Evolutionary conservation across 2,113 vertebrate species (phyloP).

Genomic region (Myotis yumanensis): DNA sequence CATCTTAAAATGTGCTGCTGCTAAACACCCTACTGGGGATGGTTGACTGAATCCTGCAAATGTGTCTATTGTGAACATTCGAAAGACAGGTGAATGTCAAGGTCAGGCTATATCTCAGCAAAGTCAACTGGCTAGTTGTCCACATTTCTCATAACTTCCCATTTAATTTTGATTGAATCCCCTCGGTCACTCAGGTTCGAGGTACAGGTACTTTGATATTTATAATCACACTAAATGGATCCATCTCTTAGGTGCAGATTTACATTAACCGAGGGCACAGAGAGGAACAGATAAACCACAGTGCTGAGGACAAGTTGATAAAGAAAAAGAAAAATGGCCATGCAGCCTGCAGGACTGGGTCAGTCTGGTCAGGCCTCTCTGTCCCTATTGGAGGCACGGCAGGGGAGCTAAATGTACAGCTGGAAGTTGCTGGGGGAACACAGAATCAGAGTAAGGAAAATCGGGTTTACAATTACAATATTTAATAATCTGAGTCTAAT

Average conservation of each 20-base stretch:
- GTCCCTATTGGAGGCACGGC: background rate
- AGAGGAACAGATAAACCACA: background rate
- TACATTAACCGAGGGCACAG: background rate
- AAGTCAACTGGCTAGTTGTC: background rate
- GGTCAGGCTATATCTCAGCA: background rate
- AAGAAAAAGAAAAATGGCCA: background rate
- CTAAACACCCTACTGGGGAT: background rate
- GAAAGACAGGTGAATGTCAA: background rate
- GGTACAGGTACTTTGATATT: background rate
- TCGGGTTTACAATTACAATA: background rate
- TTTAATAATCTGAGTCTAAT: background rate
- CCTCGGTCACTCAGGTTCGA: background rate
- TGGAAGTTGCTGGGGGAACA: background rate
- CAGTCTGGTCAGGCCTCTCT: background rate
- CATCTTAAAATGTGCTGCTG: background rate
- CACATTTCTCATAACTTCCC: constrained; percentile 7
- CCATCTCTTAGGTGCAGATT: background rate
- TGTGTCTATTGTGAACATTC: background rate
- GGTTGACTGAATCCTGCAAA: background rate
- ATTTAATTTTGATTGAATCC: constrained; percentile 19
- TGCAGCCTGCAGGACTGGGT: background rate
- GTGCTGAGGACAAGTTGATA: background rate
- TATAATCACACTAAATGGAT: constrained; percentile 2
- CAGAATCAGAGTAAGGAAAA: background rate
- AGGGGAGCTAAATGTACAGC: background rate